A percentile compares a stretch with the other conserved stretches of the same genome.
Conservation (phyloP, 1,140 invertebrate genomes). For the Ceratoteleas bidentatus region DNA sequence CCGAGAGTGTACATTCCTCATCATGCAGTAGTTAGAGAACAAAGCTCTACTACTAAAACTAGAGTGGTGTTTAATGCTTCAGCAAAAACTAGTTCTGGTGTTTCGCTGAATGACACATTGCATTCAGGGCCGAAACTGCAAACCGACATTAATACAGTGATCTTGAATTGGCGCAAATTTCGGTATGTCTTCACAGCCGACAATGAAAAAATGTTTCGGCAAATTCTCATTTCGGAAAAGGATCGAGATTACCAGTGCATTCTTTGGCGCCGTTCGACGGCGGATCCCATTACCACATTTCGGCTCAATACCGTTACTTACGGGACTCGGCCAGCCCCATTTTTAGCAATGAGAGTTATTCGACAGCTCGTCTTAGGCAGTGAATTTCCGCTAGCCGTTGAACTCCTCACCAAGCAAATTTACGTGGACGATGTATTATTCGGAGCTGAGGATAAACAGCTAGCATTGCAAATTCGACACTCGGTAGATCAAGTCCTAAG, state of each 20-base stretch:
- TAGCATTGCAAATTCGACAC: background rate
- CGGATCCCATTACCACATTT: background rate
- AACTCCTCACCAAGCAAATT: background rate
- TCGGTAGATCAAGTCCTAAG: background rate
- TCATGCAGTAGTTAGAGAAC: background rate
- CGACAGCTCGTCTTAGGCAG: background rate
- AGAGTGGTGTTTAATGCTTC: background rate
- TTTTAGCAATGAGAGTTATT: background rate
- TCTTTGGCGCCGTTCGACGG: background rate
- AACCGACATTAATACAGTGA: background rate
- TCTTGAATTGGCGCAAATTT: background rate
- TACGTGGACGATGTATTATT: constrained; percentile 4
- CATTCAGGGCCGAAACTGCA: background rate
- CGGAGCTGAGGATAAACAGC: background rate
- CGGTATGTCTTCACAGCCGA: background rate
- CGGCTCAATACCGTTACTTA: background rate
- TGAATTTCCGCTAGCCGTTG: background rate
- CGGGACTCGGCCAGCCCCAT: background rate
- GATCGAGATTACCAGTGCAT: background rate
- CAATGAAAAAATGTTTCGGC: constrained; percentile 1
- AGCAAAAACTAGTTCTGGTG: background rate
- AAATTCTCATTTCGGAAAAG: background rate
- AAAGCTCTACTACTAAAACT: background rate
- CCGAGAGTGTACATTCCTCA: background rate
- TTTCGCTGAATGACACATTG: background rate